phyloP scores from a whole-genome alignment of 2,888 invertebrate species.

The Keiferia lycopersicella region DNA sequence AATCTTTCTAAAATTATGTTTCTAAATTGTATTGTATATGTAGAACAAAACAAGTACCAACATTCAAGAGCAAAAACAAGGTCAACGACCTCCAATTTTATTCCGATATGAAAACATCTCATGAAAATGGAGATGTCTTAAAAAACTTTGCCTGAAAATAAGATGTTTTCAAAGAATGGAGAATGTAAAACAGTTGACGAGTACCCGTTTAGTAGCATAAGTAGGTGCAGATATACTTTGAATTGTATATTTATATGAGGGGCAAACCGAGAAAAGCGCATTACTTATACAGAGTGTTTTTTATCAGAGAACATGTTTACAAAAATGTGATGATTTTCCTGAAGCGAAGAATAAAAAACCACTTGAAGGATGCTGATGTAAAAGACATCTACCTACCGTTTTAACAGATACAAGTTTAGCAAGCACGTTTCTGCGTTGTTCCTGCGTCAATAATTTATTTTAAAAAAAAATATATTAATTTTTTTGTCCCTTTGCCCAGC shows the following conservation, averaged over 20 bases:
- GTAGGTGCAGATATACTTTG: neutral
- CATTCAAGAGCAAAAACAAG: neutral
- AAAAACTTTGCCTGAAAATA: neutral
- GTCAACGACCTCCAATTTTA: neutral
- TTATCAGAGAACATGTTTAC: neutral
- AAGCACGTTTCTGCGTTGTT: too few relatives aligned
- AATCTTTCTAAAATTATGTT: neutral
- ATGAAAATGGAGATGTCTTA: constrained; percentile 6
- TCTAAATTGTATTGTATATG: too few relatives aligned
- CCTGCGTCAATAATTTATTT: too few relatives aligned
- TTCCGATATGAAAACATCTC: neutral
- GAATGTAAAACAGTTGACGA: neutral
- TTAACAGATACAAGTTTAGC: too few relatives aligned
- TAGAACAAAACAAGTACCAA: too few relatives aligned
- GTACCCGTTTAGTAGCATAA: constrained; percentile 3
- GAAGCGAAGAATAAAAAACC: too few relatives aligned
- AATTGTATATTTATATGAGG: constrained; percentile 5
- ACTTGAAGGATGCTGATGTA: too few relatives aligned
- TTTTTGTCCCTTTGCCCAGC: too few relatives aligned
- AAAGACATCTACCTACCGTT: too few relatives aligned
- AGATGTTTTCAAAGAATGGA: neutral
- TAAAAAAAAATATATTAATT: too few relatives aligned
- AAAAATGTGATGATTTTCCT: neutral
- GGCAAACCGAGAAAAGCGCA: neutral
- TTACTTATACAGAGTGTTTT: constrained; percentile 1